Percentiles rank a stretch among this genome's conserved stretches.
These are phyloP conservation scores for Laspeyria flexula DNA, from an alignment of 2,888 invertebrate genomes.

Conservation along the genomic window DNA sequence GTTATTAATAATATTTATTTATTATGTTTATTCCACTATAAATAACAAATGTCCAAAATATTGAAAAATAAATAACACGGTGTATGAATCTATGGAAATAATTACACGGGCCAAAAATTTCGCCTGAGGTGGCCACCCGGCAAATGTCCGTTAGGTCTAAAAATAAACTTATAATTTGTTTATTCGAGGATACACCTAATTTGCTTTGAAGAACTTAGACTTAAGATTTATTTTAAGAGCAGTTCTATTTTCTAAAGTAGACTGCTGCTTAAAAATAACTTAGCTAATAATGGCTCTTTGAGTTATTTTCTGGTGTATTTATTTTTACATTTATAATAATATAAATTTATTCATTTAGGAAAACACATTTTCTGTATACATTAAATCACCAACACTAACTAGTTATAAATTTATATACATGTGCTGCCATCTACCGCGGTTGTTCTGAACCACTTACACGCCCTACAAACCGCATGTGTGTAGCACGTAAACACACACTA, in stretches of 20 bases:
- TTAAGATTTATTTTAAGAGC: not conserved
- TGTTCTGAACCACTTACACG: conserved; percentile 41
- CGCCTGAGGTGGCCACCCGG: conserved; percentile 59
- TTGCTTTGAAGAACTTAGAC: conserved; percentile 12
- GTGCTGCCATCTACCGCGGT: conserved; percentile 53
- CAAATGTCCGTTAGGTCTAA: conserved; percentile 29
- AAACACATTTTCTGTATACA: too few species aligned
- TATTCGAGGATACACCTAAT: conserved; percentile 12
- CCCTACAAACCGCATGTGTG: conserved; percentile 32
- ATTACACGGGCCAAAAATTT: conserved; percentile 50
- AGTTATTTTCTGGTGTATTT: too few species aligned
- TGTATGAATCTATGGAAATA: conserved; percentile 51
- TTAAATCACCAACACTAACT: too few species aligned
- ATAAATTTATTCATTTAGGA: too few species aligned
- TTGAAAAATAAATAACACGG: conserved; percentile 1
- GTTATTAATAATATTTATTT: conserved; percentile 68
- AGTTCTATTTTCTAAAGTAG: not conserved
- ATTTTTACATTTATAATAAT: too few species aligned
- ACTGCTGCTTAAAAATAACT: not conserved
- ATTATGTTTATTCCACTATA: conserved; percentile 41
- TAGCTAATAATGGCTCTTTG: too few species aligned
- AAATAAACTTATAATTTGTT: conserved; percentile 33
- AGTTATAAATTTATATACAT: conserved; percentile 13
- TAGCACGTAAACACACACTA: conserved; percentile 22
- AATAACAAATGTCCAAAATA: not conserved